Base-by-base conservation (phyloP, 2,113 vertebrate species). In the Eudyptes chrysolophus region DNA sequence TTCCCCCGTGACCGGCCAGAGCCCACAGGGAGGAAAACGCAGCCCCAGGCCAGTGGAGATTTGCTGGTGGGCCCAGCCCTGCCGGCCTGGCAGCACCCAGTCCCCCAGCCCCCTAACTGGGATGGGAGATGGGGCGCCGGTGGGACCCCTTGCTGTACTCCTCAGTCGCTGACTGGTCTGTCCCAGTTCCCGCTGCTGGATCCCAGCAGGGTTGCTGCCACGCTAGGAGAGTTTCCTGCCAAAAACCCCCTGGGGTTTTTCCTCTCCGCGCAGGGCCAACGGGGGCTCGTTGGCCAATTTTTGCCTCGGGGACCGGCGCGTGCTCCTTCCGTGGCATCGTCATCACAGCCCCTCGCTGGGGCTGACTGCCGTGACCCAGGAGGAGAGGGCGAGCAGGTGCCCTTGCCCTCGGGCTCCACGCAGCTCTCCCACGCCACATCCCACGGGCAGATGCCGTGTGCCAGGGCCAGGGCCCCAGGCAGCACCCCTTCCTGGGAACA, bases 61-160 rank as follows among this genome's bases (percentile, higher is more conserved):
- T 11, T 9, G 7, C 7, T 18, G 51, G 10, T 29, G 74, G n/a
- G 24, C 14, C 65, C 75, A 52, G 83, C 82, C 78, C 85, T 70
- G 57, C n/a, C 0, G 3, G 62, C 9, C 40, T 65, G 66, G 87
- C 90, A 91, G 90, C 20, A 29, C 20, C 21, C 12, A 8, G 36
- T 7, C 2, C 32, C 14, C 44, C 15, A 12, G 7, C 14, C 17
- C 24, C 24, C 52, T 2, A 9, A 38, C 36, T 20, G 55, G 69
- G 25, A 13, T 0, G 17, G 60, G 22, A 51, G 14, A 15, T 3
- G 48, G 58, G 25, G 36, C 29, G 15, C 30, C 13, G 60, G 24
- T 20, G 58, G 55, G 26, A 36, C 22, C 25, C 60, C 44, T 38
- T 0, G 0, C 36, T 26, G 34, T 0, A 0, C 15, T 34, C 27